Evolutionary conservation across 2,113 vertebrate species (phyloP).

Genomic region (Brienomyrus brachyistius): DNA sequence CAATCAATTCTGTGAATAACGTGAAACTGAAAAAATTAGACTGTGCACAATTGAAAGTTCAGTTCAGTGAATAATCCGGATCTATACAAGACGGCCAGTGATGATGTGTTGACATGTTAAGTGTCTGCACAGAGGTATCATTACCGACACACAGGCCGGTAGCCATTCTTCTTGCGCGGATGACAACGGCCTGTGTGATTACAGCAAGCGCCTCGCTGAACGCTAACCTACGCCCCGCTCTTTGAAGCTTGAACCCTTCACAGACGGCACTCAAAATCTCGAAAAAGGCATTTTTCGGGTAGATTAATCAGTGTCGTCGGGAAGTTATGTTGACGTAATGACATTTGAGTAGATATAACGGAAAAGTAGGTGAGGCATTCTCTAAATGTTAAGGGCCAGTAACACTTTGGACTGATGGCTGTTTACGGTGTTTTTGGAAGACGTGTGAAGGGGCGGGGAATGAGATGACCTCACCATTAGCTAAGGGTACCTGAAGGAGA

Average conservation of each 20-base stretch:
- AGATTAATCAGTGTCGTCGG: not conserved
- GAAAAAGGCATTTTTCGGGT: not conserved
- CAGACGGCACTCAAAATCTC: not conserved
- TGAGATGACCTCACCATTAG: not conserved
- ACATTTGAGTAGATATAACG: not conserved
- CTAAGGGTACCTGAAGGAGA: not conserved
- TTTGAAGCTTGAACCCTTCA: not conserved
- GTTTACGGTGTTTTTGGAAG: not conserved
- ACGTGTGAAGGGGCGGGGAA: not conserved
- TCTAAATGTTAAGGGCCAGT: slow-evolving; percentile 1
- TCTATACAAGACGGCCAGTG: not conserved
- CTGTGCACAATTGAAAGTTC: not conserved
- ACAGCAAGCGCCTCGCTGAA: not conserved
- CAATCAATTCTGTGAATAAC: not conserved
- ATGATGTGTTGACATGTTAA: not conserved
- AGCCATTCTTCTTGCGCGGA: not conserved
- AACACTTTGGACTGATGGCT: not conserved
- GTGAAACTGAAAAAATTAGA: not conserved
- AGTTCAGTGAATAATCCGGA: not conserved
- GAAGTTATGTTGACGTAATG: not conserved
- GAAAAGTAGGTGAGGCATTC: not conserved
- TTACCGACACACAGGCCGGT: not conserved
- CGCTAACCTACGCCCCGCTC: not conserved
- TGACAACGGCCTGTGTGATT: not conserved
- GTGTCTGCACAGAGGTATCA: not conserved